Base-by-base conservation (phyloP, 1,140 invertebrate genomes). In the Frieseomelitta varia region DNA sequence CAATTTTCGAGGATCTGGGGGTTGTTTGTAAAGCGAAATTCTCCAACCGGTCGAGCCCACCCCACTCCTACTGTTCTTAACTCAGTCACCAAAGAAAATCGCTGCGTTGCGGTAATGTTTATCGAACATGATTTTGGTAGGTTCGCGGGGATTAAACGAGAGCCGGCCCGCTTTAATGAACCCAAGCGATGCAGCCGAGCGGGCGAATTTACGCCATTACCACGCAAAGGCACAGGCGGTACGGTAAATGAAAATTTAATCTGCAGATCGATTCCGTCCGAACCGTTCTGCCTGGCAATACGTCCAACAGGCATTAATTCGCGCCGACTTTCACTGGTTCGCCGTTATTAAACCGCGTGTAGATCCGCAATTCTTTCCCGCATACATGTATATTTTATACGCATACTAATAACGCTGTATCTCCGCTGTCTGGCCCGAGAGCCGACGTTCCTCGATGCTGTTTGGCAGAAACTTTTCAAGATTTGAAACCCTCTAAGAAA, bases 101-200 rank as follows among this genome's bases (percentile, higher is more conserved):
- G 89, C 86, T 77, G 73, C 82, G 87, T 88, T 91, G 85, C 86
- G 90, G 91, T 88, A 91, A 91, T 92, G 91, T 92, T 92, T 92
- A 92, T 92, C 90, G 91, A 92, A 92, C 91, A 92, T 92, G 91
- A 91, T 92, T 92, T 90, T 81, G 88, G 90, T 85, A 89, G 87
- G 88, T 91, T 92, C 88, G 76, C 89, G 89, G 74, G 90, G 91
- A 92, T 92, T 92, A 92, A 92, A 88, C 89, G 89, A 65, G 88
- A 90, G 83, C 90, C 84, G 84, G 85, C 74, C 86, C 86, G 91
- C 91, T 92, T 92, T 92, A 92, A 92, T 92, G 91, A 92, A 92
- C 87, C 85, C 90, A 69, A 85, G 76, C 86, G 84, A 85, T 73
- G 68, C 83, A 76, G 85, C 81, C 85, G 77, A 86, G 84, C 82